These are phyloP conservation scores for Scaptodrosophila latifasciaeformis DNA, from an alignment of 2,888 invertebrate genomes.

Conservation along the genomic window DNA sequence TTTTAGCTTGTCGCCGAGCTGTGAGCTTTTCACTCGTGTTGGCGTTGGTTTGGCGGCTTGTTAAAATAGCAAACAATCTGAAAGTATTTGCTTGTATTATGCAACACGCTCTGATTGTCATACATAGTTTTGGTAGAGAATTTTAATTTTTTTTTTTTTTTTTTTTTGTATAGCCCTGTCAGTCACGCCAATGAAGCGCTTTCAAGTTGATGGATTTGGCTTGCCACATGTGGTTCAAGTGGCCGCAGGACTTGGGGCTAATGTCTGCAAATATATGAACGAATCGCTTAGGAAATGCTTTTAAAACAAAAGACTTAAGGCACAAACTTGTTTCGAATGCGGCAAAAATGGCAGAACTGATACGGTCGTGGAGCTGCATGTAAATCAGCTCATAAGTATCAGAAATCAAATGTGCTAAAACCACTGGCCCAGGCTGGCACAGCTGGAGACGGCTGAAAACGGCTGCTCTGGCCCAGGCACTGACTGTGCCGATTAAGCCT, in stretches of 20 bases:
- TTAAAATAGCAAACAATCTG: conserved; percentile 49
- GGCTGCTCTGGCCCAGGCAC: conserved; percentile 10
- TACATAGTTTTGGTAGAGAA: too few relatives aligned
- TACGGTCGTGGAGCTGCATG: too few relatives aligned
- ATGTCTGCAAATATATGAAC: conserved; percentile 3
- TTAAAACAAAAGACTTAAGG: conserved; percentile 48
- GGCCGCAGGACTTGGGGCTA: conserved; percentile 49
- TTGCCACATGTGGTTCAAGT: conserved; percentile 16
- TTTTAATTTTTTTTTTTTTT: neutral
- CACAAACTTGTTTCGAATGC: conserved; percentile 38
- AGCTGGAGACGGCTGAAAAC: conserved; percentile 42
- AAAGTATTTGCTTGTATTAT: conserved; percentile 56
- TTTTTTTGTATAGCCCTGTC: conserved; percentile 39
- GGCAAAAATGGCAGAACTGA: neutral
- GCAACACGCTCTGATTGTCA: conserved; percentile 67
- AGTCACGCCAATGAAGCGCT: conserved; percentile 45
- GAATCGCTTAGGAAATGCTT: conserved; percentile 43
- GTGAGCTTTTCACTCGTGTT: neutral
- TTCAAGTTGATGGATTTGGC: conserved; percentile 53
- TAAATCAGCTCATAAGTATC: conserved; percentile 46
- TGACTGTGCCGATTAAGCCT: conserved; percentile 33
- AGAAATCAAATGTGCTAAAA: conserved; percentile 9
- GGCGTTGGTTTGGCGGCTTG: conserved; percentile 60
- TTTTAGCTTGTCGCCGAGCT: neutral
- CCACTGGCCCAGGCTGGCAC: conserved; percentile 29